Evolutionary conservation across 1,140 invertebrate species (phyloP).

Genomic region (Drosophila navojoa): DNA sequence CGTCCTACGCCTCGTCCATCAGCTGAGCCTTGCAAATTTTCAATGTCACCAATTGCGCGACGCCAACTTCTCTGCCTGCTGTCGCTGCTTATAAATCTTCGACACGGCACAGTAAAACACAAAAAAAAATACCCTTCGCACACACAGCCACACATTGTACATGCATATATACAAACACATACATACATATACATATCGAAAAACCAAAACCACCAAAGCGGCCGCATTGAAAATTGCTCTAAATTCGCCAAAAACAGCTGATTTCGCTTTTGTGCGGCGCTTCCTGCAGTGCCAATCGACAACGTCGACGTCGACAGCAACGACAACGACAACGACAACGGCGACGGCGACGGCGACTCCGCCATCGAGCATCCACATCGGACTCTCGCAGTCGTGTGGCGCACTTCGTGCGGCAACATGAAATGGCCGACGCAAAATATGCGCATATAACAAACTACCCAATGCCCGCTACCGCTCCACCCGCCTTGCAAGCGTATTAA

Average conservation of each 20-base stretch:
- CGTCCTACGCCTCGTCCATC: constrained; percentile 20
- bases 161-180: constrained; percentile 9
- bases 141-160: constrained; percentile 5
- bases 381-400: constrained; percentile 71
- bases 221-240: constrained; percentile 78
- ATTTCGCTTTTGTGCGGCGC: constrained; percentile 59
- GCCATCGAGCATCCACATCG: constrained; percentile 35
- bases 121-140: constrained; percentile 19
- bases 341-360: constrained; percentile 29
- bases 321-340: constrained; percentile 37
- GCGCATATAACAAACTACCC: constrained; percentile 65
- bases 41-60: constrained; percentile 78
- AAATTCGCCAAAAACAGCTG: constrained; percentile 80
- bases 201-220: constrained; percentile 51
- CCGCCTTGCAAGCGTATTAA: constrained; percentile 28
- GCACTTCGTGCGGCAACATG: constrained; percentile 76
- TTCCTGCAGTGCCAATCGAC: constrained; percentile 69
- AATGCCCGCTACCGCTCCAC: not conserved
- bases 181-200: constrained; percentile 14
- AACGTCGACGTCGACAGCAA: not conserved
- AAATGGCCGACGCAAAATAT: constrained; percentile 74
- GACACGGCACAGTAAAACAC: constrained; percentile 48
- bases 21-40: constrained; percentile 76
- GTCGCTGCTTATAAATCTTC: constrained; percentile 78
- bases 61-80: constrained; percentile 60